Evolutionary conservation across 2,797 vertebrate genomes (phyloP), one percentile per base, ranked within the genome.

Genomic region (Graptemys geographica): DNA sequence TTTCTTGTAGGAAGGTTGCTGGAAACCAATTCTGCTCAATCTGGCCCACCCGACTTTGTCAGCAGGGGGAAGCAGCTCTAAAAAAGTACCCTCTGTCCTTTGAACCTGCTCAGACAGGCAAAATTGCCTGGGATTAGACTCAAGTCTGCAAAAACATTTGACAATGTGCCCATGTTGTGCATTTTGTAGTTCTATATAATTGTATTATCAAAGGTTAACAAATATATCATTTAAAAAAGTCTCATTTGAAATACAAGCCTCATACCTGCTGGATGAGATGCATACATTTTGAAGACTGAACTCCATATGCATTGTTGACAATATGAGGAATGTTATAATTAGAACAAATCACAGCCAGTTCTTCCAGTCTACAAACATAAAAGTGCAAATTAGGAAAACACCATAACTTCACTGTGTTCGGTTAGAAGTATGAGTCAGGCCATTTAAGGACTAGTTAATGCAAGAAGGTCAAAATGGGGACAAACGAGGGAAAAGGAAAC

Each of bases 261-360:
- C 95, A 92, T 98, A 99, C 99, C 99, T 99, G 99, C 74, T 99
- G 99, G 96, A 99, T 99, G 6, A 99, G 99, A 93, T 99, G 99
- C 99, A 99, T 99, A 95, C 99, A 99, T 95, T 99, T 99, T 59
- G 99, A 99, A n/a, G 99, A 99, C 96, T 99, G 99, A 2, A 99
- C 97, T 84, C 99, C 99, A 10, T 99, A 99, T 0, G 99, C 99
- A 86, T 99, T 99, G 98, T 99, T 99, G 72, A 99, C 99, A 86
- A 99, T 98, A 95, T 99, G 99, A 28, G 99, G 99, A 90, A 99
- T 98, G 88, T 97, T 96, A 25, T 99, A 98, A 96, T 98, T 99
- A 80, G 98, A 97, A 97, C 99, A 99, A 83, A 99, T 97, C 84
- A 97, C 95, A 83, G 99, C 97, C 95, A 99, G 97, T 90, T 99